Percentiles rank a stretch among this genome's conserved stretches.
Evolutionary conservation across 2,113 vertebrate species (phyloP).

Genomic region (Mus pahari): DNA sequence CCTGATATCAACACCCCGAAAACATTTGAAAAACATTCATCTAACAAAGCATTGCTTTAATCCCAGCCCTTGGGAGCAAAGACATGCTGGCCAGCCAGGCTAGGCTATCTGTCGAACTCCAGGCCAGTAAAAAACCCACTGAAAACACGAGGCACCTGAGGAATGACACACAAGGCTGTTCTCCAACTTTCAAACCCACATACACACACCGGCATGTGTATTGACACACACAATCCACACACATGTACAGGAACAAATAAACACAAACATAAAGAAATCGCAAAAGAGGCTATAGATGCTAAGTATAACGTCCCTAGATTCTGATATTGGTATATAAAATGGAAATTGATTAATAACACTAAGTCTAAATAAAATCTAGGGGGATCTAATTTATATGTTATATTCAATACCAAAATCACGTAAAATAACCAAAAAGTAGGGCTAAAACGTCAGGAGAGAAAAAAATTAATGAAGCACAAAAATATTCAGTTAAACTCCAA

Average conservation of each 20-base stretch:
- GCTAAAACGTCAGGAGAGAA: not conserved
- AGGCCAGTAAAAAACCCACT: not conserved
- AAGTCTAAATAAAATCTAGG: conserved; percentile 3
- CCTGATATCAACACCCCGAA: not conserved
- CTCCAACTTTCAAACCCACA: not conserved
- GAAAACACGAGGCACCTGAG: no score
- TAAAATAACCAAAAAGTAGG: not conserved
- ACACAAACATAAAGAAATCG: not conserved
- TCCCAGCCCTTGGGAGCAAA: not conserved
- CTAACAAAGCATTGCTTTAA: not conserved
- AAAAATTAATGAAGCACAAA: conserved; percentile 3
- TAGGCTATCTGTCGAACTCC: not conserved
- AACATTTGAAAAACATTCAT: not conserved
- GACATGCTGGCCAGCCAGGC: not conserved
- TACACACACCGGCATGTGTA: not conserved
- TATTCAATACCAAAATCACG: not conserved
- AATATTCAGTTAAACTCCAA: conserved; percentile 39
- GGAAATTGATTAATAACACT: not conserved
- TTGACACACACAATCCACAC: not conserved
- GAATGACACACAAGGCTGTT: not conserved
- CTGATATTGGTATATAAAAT: not conserved
- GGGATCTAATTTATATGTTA: not conserved
- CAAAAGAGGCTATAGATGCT: not conserved
- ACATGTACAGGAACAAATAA: not conserved
- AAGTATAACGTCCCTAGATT: not conserved